Evolutionary conservation across 2,797 vertebrate species (phyloP), one percentile per base, ranked within the genome.

Genomic region (Coregonus sp.): DNA sequence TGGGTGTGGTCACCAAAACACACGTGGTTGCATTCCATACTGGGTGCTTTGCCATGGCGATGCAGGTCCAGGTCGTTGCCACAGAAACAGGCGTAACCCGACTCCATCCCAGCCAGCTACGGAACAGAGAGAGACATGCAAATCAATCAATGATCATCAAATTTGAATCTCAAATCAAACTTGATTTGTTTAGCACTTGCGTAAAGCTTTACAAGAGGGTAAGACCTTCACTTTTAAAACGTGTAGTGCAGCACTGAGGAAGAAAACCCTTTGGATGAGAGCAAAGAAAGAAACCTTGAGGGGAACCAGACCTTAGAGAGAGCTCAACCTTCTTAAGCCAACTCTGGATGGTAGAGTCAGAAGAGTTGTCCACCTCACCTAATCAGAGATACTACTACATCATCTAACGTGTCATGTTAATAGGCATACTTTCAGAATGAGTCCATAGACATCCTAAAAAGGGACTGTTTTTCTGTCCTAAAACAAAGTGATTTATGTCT

Each of bases 1-100:
- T 99, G 97, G 76, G 96, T 96, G 84, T 98, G 97, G 91, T 98
- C 96, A n/a, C 98, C 98, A 54, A 99, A 99, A 90, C 98, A 99
- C 86, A 97, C 96, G 37, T 97, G 97, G 92, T 97, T 98, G 78
- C 98, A 99, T 91, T 99, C 97, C 0, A 95, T 97, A 86, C 95
- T 95, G 59, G 95, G 95, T 4, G 96, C 96, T 87, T 97, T 95
- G 50, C 94, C 95, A 0, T 96, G 96, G 86, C 94, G 94, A 82
- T 89, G 95, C 84, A 95, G 95, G 90, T 99, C 97, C 70, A 94
- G 95, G 65, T 98, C 96, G 81, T 98, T 97, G 78, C 98, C 98
- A 79, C 98, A 99, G 93, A 99, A 98, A 92, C 98, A 98, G 75
- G 98, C 98, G 52, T 98, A 98, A 77, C 98, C 97, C 1, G 98